Conservation (phyloP, 2,888 invertebrate species). For the Nesidiocoris tenuis region DNA sequence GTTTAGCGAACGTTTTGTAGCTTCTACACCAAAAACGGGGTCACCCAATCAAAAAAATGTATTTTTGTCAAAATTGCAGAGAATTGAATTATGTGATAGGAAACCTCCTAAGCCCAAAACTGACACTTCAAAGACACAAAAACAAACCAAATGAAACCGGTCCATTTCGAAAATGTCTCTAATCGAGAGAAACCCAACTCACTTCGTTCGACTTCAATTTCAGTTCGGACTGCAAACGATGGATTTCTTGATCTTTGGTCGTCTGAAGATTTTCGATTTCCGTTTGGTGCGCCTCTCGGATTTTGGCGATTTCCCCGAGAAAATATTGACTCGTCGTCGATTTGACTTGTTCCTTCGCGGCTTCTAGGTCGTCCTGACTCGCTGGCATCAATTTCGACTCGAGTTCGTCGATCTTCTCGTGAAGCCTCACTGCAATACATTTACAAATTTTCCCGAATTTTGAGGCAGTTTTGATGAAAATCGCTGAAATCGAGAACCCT, state of each 20-base stretch:
- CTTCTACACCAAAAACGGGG: too few species aligned
- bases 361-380: conserved; percentile 36
- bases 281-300: conserved; percentile 37
- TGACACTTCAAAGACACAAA: too few species aligned
- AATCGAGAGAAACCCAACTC: too few species aligned
- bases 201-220: conserved; percentile 42
- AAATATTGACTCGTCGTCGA: conserved; percentile 46
- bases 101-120: too few species aligned
- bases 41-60: too few species aligned
- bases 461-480: too few species aligned
- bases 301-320: conserved; percentile 45
- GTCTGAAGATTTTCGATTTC: conserved; percentile 21
- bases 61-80: too few species aligned
- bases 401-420: conserved; percentile 39
- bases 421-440: conserved; percentile 29
- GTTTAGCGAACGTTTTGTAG: too few species aligned
- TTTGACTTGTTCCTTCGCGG: conserved; percentile 47
- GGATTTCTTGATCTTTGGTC: conserved; percentile 25
- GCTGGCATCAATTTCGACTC: conserved; percentile 32
- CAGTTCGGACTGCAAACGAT: conserved; percentile 26
- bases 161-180: too few species aligned
- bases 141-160: too few species aligned
- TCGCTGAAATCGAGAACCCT: too few species aligned
- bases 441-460: not conserved
- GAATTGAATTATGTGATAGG: too few species aligned